phyloP scores from a whole-genome alignment of 1,140 invertebrate genomes.

The Bradysia coprophila region DNA sequence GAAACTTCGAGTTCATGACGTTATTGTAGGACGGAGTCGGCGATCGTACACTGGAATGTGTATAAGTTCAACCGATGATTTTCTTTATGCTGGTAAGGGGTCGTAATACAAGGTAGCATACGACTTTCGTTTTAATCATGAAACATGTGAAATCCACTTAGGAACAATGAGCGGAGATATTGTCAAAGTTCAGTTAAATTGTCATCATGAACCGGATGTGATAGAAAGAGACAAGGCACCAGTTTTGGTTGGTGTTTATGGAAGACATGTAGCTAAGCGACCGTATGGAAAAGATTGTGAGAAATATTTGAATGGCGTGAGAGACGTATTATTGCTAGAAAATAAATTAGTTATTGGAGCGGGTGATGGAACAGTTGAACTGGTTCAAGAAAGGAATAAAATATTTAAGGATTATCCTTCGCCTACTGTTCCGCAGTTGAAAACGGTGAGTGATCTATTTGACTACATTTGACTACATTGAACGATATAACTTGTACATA shows the following conservation, averaged over 20 bases:
- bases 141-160: too few relatives aligned
- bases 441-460: slow-evolving; percentile 26
- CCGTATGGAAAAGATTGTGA: slow-evolving; percentile 19
- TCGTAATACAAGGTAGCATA: too few relatives aligned
- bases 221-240: slow-evolving; percentile 29
- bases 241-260: slow-evolving; percentile 47
- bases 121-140: too few relatives aligned
- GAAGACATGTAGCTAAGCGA: slow-evolving; percentile 17
- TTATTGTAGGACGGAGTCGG: slow-evolving; percentile 47
- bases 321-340: slow-evolving; percentile 39
- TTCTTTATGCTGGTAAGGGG: slow-evolving; percentile 65
- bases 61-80: slow-evolving; percentile 43
- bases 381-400: slow-evolving; percentile 39
- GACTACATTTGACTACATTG: background rate
- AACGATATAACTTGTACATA: slow-evolving; percentile 13
- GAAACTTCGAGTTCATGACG: slow-evolving; percentile 47
- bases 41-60: slow-evolving; percentile 41
- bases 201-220: slow-evolving; percentile 31
- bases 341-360: slow-evolving; percentile 54
- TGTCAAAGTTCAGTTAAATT: slow-evolving; percentile 44
- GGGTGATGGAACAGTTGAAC: slow-evolving; percentile 62
- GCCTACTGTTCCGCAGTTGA: slow-evolving; percentile 33
- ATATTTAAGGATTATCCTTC: slow-evolving; percentile 27
- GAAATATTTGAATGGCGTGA: slow-evolving; percentile 36
- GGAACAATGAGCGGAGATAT: slow-evolving; percentile 54